phyloP scores from a whole-genome alignment of 2,797 vertebrate genomes.

The Cirrhinus mrigala region DNA sequence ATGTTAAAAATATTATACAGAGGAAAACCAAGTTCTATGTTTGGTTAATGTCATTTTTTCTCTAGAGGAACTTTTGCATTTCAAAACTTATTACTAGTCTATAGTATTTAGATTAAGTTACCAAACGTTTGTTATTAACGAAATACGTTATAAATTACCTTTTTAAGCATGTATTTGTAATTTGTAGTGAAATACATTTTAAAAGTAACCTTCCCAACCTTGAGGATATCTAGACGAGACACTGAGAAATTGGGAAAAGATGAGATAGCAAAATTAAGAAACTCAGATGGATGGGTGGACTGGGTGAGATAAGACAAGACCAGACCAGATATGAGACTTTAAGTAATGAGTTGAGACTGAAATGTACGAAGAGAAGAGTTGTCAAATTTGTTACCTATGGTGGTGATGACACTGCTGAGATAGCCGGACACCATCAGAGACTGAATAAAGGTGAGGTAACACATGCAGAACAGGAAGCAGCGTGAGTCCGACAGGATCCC shows the following conservation, averaged over 20 bases:
- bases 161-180: not conserved
- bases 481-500: slow-evolving; percentile 88
- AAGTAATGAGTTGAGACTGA: not conserved
- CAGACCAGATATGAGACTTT: not conserved
- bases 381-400: slow-evolving; percentile 77
- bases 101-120: not conserved
- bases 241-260: not conserved
- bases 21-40: not conserved
- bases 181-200: not conserved
- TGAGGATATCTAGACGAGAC: not conserved
- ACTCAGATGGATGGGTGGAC: not conserved
- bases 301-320: not conserved
- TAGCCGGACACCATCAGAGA: slow-evolving; percentile 98
- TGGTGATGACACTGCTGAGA: slow-evolving; percentile 98
- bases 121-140: not conserved
- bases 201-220: not conserved
- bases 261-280: not conserved
- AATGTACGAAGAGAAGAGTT: too few relatives aligned
- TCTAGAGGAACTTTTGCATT: not conserved
- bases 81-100: not conserved
- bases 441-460: slow-evolving; percentile 97
- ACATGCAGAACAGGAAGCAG: slow-evolving; percentile 96
- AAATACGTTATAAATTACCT: not conserved
- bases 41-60: not conserved
- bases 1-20: not conserved